A percentile compares a stretch with the other conserved stretches of the same genome.
Conservation (phyloP, 2,797 vertebrate species). For the Pipistrellus pygmaeus region DNA sequence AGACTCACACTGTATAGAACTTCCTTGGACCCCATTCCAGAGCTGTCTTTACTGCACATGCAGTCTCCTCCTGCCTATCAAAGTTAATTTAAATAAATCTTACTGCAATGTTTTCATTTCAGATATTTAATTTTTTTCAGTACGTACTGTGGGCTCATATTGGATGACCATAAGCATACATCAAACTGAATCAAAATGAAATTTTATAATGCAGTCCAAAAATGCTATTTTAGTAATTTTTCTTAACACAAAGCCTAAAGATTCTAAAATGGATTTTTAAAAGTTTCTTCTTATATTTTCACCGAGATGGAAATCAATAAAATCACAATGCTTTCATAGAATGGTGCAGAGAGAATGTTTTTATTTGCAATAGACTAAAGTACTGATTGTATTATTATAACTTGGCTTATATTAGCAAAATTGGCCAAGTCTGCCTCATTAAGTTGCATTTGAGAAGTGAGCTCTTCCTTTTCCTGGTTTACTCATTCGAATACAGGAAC, state of each 20-base stretch:
- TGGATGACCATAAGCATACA: constrained; percentile 26
- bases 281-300: constrained; percentile 73
- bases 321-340: constrained; percentile 76
- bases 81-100: background rate
- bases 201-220: background rate
- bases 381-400: constrained; percentile 87
- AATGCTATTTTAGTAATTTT: constrained; percentile 21
- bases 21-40: background rate
- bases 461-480: constrained; percentile 80
- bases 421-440: constrained; percentile 84
- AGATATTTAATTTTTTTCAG: constrained; percentile 44
- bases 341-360: constrained; percentile 83
- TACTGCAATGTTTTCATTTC: constrained; percentile 26
- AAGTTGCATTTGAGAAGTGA: constrained; percentile 79
- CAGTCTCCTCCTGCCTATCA: background rate
- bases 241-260: constrained; percentile 61
- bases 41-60: background rate
- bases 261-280: constrained; percentile 58
- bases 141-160: background rate
- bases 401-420: constrained; percentile 84
- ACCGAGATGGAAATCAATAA: constrained; percentile 80
- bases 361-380: constrained; percentile 85
- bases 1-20: background rate
- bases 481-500: constrained; percentile 83
- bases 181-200: constrained; percentile 55